Percentiles rank a stretch among this genome's conserved stretches.
Evolutionary conservation across 2,888 invertebrate genomes (phyloP).

Genomic region (Trachelus iudaicus): DNA sequence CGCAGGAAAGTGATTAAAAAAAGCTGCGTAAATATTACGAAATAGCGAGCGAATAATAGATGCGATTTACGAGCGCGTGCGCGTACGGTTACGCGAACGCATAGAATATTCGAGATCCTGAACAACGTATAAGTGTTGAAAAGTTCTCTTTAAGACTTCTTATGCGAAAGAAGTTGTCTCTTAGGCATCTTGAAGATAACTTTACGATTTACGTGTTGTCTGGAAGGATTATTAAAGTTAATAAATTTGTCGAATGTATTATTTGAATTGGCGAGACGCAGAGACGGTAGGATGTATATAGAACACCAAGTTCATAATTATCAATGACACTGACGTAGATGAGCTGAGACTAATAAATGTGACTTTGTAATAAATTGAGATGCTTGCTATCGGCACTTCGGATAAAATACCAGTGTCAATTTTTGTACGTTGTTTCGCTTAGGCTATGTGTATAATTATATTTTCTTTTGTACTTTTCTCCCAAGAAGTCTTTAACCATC

Average conservation of each 20-base stretch:
- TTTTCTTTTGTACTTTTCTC: background rate
- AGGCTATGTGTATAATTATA: background rate
- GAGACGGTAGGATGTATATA: conserved; percentile 53
- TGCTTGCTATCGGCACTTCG: conserved; percentile 1
- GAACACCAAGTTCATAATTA: conserved; percentile 53
- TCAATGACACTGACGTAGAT: conserved; percentile 51
- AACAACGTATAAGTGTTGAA: background rate
- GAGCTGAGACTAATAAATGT: conserved; percentile 56
- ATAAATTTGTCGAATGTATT: conserved; percentile 24
- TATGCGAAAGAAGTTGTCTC: too few species aligned
- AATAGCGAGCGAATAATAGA: background rate
- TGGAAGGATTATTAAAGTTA: background rate
- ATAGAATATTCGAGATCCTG: background rate
- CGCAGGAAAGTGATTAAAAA: conserved; percentile 19
- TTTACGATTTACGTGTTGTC: background rate
- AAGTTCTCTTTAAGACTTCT: too few species aligned
- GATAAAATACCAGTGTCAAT: background rate
- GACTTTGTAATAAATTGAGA: conserved; percentile 54
- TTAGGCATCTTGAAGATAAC: too few species aligned
- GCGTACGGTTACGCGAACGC: background rate
- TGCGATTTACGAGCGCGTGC: background rate
- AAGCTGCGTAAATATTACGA: background rate
- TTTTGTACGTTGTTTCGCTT: background rate
- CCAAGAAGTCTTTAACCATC: background rate
- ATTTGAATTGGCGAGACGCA: conserved; percentile 28